These are phyloP conservation scores for Agonopterix arenella DNA, from an alignment of 2,888 invertebrate genomes.

Conservation along the genomic window DNA sequence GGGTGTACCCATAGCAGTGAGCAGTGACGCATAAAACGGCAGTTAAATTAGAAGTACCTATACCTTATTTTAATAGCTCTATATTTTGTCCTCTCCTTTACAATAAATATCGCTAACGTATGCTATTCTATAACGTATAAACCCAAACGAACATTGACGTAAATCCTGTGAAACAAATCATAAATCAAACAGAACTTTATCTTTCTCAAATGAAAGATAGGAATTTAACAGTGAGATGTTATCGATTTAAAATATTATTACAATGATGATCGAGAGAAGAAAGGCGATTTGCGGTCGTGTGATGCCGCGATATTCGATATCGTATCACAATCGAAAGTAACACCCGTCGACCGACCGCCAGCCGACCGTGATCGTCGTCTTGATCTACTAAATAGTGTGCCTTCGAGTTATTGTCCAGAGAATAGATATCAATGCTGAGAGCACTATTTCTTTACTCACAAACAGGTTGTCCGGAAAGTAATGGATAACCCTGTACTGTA, in stretches of 20 bases:
- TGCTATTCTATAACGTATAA: too few species aligned
- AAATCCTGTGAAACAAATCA: too few species aligned
- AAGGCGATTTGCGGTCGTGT: background rate
- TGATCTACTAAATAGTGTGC: conserved; percentile 1
- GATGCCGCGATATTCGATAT: conserved; percentile 7
- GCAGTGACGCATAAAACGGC: too few species aligned
- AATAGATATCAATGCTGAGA: background rate
- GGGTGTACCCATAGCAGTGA: background rate
- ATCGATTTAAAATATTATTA: conserved; percentile 3
- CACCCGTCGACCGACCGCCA: background rate
- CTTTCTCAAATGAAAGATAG: background rate
- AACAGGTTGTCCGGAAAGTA: too few species aligned
- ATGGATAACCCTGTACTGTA: too few species aligned
- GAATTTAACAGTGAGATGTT: background rate
- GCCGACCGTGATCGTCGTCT: conserved; percentile 4
- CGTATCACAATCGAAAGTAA: conserved; percentile 10
- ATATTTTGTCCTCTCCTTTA: too few species aligned
- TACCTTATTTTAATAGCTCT: too few species aligned
- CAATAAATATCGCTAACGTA: too few species aligned
- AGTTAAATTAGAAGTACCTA: too few species aligned
- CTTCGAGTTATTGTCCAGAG: conserved; percentile 3
- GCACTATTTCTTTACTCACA: too few species aligned
- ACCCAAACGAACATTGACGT: too few species aligned
- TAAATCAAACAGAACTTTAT: too few species aligned
- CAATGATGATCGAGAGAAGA: conserved; percentile 1